These are phyloP conservation scores for Aphaenogaster ashmeadi DNA, from an alignment of 1,140 invertebrate genomes.

Conservation along the genomic window DNA sequence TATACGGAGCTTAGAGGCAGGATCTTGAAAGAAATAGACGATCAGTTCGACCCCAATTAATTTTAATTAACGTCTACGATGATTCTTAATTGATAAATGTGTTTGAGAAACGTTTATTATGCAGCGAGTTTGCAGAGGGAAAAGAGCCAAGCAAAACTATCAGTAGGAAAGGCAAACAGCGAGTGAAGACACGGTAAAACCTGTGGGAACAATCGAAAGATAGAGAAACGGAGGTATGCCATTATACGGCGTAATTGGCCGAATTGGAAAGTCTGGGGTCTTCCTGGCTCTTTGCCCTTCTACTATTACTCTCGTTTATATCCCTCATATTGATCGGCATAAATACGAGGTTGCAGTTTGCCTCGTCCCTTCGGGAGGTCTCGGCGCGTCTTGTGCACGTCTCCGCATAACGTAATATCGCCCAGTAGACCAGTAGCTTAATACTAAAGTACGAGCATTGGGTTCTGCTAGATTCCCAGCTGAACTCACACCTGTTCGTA, in stretches of 20 bases:
- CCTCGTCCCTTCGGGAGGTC: conserved; percentile 41
- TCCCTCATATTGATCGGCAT: conserved; percentile 79
- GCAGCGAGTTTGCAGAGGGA: not conserved
- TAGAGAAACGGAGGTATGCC: conserved; percentile 62
- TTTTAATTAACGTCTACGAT: conserved; percentile 36
- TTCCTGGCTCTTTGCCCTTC: conserved; percentile 69
- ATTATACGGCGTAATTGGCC: conserved; percentile 78
- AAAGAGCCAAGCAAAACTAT: not conserved
- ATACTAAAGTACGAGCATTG: not conserved
- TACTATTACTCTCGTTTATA: conserved; percentile 70
- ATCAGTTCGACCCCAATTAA: conserved; percentile 20
- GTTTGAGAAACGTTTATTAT: conserved; percentile 3
- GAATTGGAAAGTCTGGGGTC: conserved; percentile 78
- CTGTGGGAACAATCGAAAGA: conserved; percentile 37
- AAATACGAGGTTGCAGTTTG: conserved; percentile 55
- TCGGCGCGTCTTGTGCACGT: conserved; percentile 40
- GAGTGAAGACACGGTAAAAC: not conserved
- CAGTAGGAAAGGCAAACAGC: not conserved
- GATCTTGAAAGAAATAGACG: not conserved
- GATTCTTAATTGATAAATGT: conserved; percentile 36
- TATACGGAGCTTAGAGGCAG: too few relatives aligned
- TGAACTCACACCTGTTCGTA: not conserved
- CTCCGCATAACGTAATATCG: conserved; percentile 31
- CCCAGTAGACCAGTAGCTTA: conserved; percentile 27
- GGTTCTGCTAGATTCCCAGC: not conserved